Conservation (phyloP, 2,113 vertebrate genomes). For the Pygathrix nemaeus region DNA sequence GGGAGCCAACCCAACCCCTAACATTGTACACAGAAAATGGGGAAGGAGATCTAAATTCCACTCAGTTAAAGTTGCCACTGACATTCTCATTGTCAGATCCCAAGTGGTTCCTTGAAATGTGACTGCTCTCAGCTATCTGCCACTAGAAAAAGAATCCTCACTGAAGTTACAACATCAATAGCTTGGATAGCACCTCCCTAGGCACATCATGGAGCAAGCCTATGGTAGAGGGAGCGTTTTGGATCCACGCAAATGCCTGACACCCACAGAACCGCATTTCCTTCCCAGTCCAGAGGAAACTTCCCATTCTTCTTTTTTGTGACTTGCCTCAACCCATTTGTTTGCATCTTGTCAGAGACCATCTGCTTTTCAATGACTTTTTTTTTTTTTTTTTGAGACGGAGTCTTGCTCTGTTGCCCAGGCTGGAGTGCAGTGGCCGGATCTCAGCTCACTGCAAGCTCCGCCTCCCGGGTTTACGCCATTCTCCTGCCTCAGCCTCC, state of each 20-base stretch:
- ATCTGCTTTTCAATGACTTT: background rate
- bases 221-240: too few relatives aligned
- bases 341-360: background rate
- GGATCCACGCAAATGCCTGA: too few relatives aligned
- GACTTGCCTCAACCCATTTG: background rate
- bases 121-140: background rate
- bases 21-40: background rate
- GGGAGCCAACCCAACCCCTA: background rate
- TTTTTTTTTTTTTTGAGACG: too few relatives aligned
- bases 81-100: background rate
- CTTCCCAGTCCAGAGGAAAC: background rate
- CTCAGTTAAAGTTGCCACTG: background rate
- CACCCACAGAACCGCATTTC: background rate
- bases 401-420: too few relatives aligned
- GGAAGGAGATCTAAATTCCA: background rate
- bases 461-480: too few relatives aligned
- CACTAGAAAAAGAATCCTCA: background rate
- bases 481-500: too few relatives aligned
- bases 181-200: background rate
- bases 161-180: background rate
- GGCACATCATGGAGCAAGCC: background rate
- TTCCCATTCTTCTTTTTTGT: background rate
- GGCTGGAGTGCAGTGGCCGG: too few relatives aligned
- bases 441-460: too few relatives aligned
- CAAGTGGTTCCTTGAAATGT: background rate